A percentile compares a stretch with the other conserved stretches of the same genome.
Conservation (phyloP, 2,797 vertebrate species). For the Lepidocolaptes lacrymiger region DNA sequence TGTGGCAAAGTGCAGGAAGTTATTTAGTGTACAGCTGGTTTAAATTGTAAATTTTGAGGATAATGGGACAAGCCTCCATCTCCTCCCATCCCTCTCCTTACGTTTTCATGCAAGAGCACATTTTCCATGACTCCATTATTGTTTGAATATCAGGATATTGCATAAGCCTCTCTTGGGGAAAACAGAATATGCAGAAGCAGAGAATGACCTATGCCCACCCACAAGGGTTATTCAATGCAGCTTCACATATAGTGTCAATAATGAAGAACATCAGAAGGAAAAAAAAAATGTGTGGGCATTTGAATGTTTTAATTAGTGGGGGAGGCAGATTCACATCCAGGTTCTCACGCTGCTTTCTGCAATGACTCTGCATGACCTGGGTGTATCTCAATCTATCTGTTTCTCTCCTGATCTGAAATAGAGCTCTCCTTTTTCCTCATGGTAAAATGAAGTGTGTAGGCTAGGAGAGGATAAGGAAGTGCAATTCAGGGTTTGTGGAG, state of each 20-base stretch:
- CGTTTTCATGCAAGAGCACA: conserved; percentile 25
- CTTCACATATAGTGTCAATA: conserved; percentile 12
- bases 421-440: not conserved
- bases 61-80: conserved; percentile 16
- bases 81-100: not conserved
- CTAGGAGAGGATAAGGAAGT: not conserved
- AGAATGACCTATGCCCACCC: conserved; percentile 37
- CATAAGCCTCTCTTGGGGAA: conserved; percentile 55
- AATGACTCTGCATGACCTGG: not conserved
- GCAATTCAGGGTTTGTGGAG: fast-evolving
- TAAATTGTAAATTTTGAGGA: conserved; percentile 52
- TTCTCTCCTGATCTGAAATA: not conserved
- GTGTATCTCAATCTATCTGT: not conserved
- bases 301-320: not conserved
- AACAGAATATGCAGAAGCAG: conserved; percentile 13
- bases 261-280: not conserved
- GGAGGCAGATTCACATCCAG: not conserved
- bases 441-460: not conserved
- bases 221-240: not conserved
- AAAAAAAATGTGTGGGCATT: not conserved
- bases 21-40: conserved; percentile 66
- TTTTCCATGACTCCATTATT: conserved; percentile 67
- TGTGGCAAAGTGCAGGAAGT: conserved; percentile 39
- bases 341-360: not conserved
- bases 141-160: conserved; percentile 67